These are phyloP conservation scores for Lophochroa leadbeateri DNA, from an alignment of 2,113 vertebrate species.

Conservation along the genomic window DNA sequence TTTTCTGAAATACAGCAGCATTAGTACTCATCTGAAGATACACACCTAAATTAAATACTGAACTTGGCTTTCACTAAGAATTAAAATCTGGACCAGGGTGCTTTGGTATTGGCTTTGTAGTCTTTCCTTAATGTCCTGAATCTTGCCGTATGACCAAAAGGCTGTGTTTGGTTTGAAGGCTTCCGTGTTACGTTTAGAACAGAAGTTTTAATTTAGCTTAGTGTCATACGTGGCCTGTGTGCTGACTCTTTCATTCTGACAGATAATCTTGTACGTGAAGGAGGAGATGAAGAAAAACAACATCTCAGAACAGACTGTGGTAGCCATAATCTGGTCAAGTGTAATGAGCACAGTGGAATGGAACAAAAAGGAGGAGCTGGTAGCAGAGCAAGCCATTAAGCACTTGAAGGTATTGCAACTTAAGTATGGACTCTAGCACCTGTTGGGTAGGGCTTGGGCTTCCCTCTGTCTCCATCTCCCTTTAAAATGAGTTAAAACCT, in stretches of 20 bases:
- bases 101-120: background rate
- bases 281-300: conserved; percentile 98
- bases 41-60: background rate
- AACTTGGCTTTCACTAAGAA: background rate
- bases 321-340: conserved; percentile 93
- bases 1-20: background rate
- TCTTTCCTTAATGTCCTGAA: background rate
- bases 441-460: background rate
- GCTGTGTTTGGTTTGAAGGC: background rate
- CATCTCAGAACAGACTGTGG: conserved; percentile 93
- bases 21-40: background rate
- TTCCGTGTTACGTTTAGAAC: background rate
- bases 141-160: background rate
- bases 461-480: background rate
- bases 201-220: background rate
- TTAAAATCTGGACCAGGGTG: background rate
- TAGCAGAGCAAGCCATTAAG: conserved; percentile 99
- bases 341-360: conserved; percentile 97
- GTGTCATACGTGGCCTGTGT: background rate
- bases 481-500: background rate
- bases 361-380: conserved; percentile 99
- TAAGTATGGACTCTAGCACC: background rate
- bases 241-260: background rate
- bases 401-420: conserved; percentile 89
- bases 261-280: conserved; percentile 92